Evolutionary conservation across 2,113 vertebrate species (phyloP), one percentile per base, ranked within the genome.

Genomic region (Anhinga anhinga): DNA sequence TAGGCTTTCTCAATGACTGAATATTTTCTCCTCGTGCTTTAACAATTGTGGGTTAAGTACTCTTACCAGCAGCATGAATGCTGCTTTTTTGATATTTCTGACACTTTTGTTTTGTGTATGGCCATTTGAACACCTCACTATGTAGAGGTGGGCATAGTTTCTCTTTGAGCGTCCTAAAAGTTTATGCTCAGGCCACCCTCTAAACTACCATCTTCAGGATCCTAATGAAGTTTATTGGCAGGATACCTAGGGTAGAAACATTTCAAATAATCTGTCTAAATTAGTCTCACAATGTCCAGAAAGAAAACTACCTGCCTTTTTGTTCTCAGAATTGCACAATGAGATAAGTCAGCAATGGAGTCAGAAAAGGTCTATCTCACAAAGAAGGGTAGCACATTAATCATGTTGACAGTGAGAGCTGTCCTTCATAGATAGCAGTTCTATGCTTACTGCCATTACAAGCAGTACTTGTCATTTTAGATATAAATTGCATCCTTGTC

Each of bases 401-500:
- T 95, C 87, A 70, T 45, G n/a, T 38, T 89, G 96, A 87, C 80
- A 91, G 80, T 50, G 78, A 87, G 66, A 91, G 56, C 44, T 93
- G 56, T 72, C 47, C 62, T 91, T 95, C 70, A 50, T 14, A 90
- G 90, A 84, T 8, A 94, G 84, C 52, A 56, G 61, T 69, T 71
- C 36, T 79, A 5, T 85, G 65, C 61, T 87, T 61, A n/a, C 69
- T 87, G 34, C 29, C 62, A 22, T 73, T 92, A 40, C 58, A 90
- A 76, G 52, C 34, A 27, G 14, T 63, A 90, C 44, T 69, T 4
- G 7, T 86, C 73, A 49, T 91, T 91, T 79, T 82, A 69, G 73
- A 38, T 67, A 59, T 21, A 59, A 59, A 74, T 47, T 38, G 13
- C 38, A 79, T 72, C 61, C 52, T 82, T 87, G 56, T 91, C 73